Conservation (phyloP, 2,888 invertebrate species). For the Incurvaria masculella region DNA sequence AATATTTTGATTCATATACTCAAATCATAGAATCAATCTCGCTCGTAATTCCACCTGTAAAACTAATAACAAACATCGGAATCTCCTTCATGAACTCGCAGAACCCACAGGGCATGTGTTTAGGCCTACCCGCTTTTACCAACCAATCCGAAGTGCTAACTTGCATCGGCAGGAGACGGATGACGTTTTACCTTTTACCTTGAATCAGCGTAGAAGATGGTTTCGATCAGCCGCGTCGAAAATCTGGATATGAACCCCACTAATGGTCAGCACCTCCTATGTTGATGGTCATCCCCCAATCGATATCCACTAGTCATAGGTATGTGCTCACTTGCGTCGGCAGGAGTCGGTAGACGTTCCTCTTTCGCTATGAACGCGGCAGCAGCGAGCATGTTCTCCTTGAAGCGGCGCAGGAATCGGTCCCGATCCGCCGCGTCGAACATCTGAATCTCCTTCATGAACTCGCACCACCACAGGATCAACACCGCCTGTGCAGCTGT, state of each 20-base stretch:
- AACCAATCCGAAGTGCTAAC: too few species aligned
- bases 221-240: slow-evolving; percentile 42
- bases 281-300: slow-evolving; percentile 29
- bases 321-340: slow-evolving; percentile 21
- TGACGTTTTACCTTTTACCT: slow-evolving; percentile 30
- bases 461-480: slow-evolving; percentile 48
- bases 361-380: slow-evolving; percentile 27
- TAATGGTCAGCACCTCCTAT: slow-evolving; percentile 37
- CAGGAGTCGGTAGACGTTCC: slow-evolving; percentile 27
- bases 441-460: slow-evolving; percentile 48
- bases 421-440: slow-evolving; percentile 42
- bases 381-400: slow-evolving; percentile 43
- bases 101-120: too few species aligned
- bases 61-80: too few species aligned
- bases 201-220: slow-evolving; percentile 37
- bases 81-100: too few species aligned
- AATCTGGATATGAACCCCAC: slow-evolving; percentile 49
- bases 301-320: slow-evolving; percentile 26
- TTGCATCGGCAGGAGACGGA: slow-evolving; percentile 29
- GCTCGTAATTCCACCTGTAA: too few species aligned
- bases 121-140: too few species aligned
- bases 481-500: slow-evolving; percentile 37
- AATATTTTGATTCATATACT: too few species aligned
- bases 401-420: slow-evolving; percentile 39
- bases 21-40: too few species aligned